Conservation (phyloP, 2,888 invertebrate species). For the Calameuta idolon region DNA sequence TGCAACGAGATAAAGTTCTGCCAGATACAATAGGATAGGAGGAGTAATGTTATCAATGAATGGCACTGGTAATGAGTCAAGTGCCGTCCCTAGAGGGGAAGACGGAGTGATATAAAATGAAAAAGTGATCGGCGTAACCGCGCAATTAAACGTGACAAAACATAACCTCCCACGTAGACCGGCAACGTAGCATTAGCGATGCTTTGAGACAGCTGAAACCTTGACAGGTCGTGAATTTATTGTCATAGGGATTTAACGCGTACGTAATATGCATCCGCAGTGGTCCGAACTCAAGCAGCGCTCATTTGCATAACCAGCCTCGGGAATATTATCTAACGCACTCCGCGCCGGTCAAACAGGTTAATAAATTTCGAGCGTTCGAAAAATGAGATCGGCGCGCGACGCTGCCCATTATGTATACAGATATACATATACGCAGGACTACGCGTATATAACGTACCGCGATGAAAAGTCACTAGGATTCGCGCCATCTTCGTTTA, state of each 20-base stretch:
- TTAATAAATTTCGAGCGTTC: slow-evolving; percentile 19
- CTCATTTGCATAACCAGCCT: slow-evolving; percentile 31
- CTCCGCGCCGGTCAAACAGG: slow-evolving; percentile 11
- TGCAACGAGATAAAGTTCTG: not conserved
- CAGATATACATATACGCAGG: too few relatives aligned
- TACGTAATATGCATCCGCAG: slow-evolving; percentile 8
- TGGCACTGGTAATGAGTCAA: not conserved
- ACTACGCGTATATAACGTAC: not conserved
- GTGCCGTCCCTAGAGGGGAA: not conserved
- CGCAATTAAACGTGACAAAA: not conserved
- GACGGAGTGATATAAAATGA: not conserved
- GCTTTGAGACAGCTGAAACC: not conserved
- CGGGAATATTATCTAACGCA: slow-evolving; percentile 25
- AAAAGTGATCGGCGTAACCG: not conserved
- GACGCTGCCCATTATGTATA: not conserved
- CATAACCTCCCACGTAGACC: not conserved
- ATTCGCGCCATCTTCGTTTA: not conserved
- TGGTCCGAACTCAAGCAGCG: slow-evolving; percentile 12
- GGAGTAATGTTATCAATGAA: not conserved
- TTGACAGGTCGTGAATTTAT: not conserved
- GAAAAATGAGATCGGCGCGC: slow-evolving; percentile 12
- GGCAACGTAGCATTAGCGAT: not conserved
- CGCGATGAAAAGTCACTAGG: not conserved
- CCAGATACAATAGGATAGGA: not conserved
- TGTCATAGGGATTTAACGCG: slow-evolving; percentile 1